Base-by-base conservation (phyloP, 2,113 vertebrate genomes). In the Raphicerus campestris region DNA sequence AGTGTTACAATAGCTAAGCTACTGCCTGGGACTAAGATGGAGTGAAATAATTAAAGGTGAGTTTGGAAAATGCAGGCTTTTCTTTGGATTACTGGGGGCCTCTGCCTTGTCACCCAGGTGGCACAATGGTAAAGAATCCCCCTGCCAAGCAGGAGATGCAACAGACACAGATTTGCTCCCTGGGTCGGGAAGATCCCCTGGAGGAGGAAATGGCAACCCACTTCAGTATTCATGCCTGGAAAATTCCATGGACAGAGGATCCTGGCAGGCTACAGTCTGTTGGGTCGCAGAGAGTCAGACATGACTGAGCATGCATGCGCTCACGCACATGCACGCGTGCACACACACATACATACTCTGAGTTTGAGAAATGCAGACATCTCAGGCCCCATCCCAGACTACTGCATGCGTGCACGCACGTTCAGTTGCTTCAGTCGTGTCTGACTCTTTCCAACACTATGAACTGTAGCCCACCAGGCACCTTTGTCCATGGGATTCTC, bases 291-390 rank as follows among this genome's bases (percentile, higher is more conserved):
- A 70, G 35, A 42, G 70, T 75, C 70, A 75, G 70, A 42, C 22
- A 75, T 7, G 39, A 75, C 39, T 14, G 22, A 42, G 70, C 22
- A 11, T 0, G 2, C 70, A 14, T 26, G 63, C 1, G 1, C 3
- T 0, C 30, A 3, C 3, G 3, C 6, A 0, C 3, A 3, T 16
- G 51, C 51, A 51, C 5, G 0, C 4, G 3, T 51, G 14, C 15
- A 51, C 49, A 3, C 61, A 0, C 15, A 2, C 32, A 0, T 6
- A 2, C 30, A 7, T 28, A 9, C 32, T 42, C 15, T 66, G 80
- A 60, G 26, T 60, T 42, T 47, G 85, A 77, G 22, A 73, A 78
- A 88, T 51, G 35, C 15, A 35, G 77, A 96, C 45, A 82, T 39
- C 60, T 73, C 49, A 75, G 58, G 42, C 28, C 55, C 35, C 22